These are phyloP conservation scores for Caenorhabditis imperialis DNA, from an alignment of 2,888 invertebrate species.

Conservation along the genomic window DNA sequence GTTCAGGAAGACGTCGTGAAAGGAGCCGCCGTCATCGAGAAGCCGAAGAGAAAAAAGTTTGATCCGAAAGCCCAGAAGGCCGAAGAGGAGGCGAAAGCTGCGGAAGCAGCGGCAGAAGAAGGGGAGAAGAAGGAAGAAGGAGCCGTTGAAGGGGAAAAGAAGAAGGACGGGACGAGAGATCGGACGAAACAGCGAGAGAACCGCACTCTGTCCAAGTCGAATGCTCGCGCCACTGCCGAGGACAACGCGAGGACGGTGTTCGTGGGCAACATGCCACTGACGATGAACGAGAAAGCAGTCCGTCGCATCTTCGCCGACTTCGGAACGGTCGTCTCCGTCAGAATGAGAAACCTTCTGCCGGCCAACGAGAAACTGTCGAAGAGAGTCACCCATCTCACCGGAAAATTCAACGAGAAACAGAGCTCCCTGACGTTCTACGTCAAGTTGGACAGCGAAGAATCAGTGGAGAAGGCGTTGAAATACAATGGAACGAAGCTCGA, in stretches of 20 bases:
- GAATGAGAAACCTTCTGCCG: slow-evolving; percentile 58
- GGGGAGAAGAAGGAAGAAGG: neutral
- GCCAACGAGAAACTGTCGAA: slow-evolving; percentile 53
- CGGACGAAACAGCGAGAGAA: slow-evolving; percentile 55
- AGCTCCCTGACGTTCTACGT: slow-evolving; percentile 59
- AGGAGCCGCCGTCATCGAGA: slow-evolving; percentile 37
- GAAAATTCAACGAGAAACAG: slow-evolving; percentile 58
- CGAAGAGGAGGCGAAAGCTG: neutral
- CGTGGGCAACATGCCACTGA: slow-evolving; percentile 61
- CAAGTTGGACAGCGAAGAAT: slow-evolving; percentile 49
- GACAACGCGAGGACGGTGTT: slow-evolving; percentile 60
- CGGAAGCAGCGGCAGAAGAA: neutral
- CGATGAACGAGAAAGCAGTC: slow-evolving; percentile 53
- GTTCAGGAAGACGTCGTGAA: slow-evolving; percentile 37
- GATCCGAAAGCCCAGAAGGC: slow-evolving; percentile 19
- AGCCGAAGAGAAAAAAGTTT: slow-evolving; percentile 42
- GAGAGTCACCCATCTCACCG: slow-evolving; percentile 52
- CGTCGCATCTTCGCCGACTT: slow-evolving; percentile 53
- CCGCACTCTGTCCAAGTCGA: slow-evolving; percentile 39
- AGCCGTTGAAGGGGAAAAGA: neutral
- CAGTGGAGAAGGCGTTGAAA: slow-evolving; percentile 57
- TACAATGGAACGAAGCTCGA: slow-evolving; percentile 57
- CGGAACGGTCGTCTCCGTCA: slow-evolving; percentile 56
- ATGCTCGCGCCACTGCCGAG: slow-evolving; percentile 25
- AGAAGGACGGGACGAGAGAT: slow-evolving; percentile 17